phyloP scores from a whole-genome alignment of 2,888 invertebrate species.

The Pantelozetes paolii region DNA sequence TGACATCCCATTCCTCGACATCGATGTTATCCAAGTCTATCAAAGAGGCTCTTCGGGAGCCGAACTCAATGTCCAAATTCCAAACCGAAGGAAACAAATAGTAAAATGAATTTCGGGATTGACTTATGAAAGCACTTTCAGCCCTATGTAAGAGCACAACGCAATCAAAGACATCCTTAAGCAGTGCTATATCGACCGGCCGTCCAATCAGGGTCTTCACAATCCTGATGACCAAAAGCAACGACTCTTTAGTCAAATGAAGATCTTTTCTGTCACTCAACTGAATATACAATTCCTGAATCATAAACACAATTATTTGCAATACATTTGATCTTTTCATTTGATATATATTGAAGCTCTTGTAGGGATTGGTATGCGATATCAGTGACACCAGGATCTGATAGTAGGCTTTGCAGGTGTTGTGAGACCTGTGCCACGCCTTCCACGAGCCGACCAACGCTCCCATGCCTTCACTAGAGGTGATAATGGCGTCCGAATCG shows the following conservation, averaged over 20 bases:
- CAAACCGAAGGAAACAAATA: slow-evolving; percentile 42
- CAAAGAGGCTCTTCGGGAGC: slow-evolving; percentile 7
- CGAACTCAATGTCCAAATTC: slow-evolving; percentile 22
- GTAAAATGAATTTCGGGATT: slow-evolving; percentile 45
- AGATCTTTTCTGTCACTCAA: slow-evolving; percentile 1
- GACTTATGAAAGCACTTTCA: slow-evolving; percentile 46
- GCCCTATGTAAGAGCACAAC: slow-evolving; percentile 46
- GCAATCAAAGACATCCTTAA: slow-evolving; percentile 45
- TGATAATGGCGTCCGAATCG: slow-evolving; percentile 27
- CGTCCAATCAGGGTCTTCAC: slow-evolving; percentile 30
- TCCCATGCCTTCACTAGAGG: slow-evolving; percentile 15
- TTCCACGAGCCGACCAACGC: slow-evolving; percentile 38
- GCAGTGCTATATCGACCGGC: slow-evolving; percentile 40
- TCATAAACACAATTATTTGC: slow-evolving; percentile 31
- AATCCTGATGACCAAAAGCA: slow-evolving; percentile 16
- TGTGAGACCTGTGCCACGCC: slow-evolving; percentile 35
- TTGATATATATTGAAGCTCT: slow-evolving; percentile 39
- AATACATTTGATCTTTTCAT: slow-evolving; percentile 37
- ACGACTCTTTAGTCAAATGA: slow-evolving; percentile 30
- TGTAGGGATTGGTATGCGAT: slow-evolving; percentile 19
- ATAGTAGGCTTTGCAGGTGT: slow-evolving; percentile 35
- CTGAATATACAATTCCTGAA: slow-evolving; percentile 38
- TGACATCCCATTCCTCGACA: slow-evolving; percentile 44
- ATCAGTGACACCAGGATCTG: slow-evolving; percentile 25
- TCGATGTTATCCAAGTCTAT: slow-evolving; percentile 12